Evolutionary conservation across 2,888 invertebrate genomes (phyloP).

Genomic region (Pachydiplax longipennis): DNA sequence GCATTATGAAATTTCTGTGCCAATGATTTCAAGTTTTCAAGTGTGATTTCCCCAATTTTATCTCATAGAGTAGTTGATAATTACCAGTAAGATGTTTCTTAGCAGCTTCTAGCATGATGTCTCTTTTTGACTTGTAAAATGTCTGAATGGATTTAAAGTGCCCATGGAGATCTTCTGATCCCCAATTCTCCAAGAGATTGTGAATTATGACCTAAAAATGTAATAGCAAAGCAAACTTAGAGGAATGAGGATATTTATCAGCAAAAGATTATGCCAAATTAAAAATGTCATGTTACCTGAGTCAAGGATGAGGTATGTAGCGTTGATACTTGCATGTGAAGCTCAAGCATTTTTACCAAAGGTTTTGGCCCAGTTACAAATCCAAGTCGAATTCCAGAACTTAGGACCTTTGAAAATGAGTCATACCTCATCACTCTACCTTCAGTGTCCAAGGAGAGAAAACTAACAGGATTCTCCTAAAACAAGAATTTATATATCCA

Average conservation of each 20-base stretch:
- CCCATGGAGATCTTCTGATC: constrained; percentile 65
- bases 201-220: constrained; percentile 65
- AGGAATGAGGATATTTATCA: background rate
- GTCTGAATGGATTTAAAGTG: constrained; percentile 68
- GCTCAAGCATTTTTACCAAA: constrained; percentile 69
- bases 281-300: constrained; percentile 63
- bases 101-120: constrained; percentile 68
- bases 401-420: constrained; percentile 77
- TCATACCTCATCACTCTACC: constrained; percentile 79
- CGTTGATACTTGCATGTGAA: constrained; percentile 75
- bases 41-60: too few species aligned
- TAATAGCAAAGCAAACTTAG: background rate
- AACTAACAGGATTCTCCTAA: constrained; percentile 68
- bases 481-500: background rate
- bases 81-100: constrained; percentile 66
- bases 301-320: constrained; percentile 71
- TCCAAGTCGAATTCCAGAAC: constrained; percentile 76
- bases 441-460: constrained; percentile 76
- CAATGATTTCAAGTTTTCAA: too few species aligned
- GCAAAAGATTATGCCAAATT: background rate
- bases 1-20: too few species aligned
- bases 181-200: constrained; percentile 67
- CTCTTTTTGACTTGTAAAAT: constrained; percentile 71
- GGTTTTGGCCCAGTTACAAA: constrained; percentile 76
- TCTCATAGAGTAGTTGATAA: constrained; percentile 11